These are phyloP conservation scores for Girardinichthys multiradiatus DNA, from an alignment of 2,113 vertebrate genomes.

Conservation along the genomic window DNA sequence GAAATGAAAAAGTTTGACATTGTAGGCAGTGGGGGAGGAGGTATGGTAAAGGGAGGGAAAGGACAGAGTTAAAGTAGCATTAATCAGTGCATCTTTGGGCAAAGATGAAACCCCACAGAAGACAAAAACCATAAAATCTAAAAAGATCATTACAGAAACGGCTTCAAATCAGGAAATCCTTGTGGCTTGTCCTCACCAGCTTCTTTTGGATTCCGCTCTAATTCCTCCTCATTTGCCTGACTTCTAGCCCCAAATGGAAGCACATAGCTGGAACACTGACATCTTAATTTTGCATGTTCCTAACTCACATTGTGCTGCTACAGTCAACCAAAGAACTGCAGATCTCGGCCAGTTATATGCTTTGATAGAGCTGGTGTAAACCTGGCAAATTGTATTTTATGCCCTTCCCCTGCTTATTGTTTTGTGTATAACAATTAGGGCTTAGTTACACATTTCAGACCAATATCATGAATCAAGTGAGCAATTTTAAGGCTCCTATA, in stretches of 20 bases:
- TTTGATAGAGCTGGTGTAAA: conserved; percentile 2
- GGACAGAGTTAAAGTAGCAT: conserved; percentile 19
- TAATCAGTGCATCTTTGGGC: conserved; percentile 2
- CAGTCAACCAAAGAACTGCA: background rate
- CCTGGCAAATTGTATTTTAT: conserved; percentile 12
- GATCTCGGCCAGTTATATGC: background rate
- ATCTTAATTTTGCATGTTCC: conserved; percentile 25
- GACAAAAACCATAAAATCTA: conserved; percentile 25
- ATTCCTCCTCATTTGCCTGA: conserved; percentile 49
- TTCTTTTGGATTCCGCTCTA: conserved; percentile 32
- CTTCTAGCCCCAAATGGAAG: conserved; percentile 23
- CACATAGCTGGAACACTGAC: conserved; percentile 27
- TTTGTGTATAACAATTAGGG: conserved; percentile 12
- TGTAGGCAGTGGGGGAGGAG: conserved; percentile 13
- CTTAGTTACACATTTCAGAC: conserved; percentile 30
- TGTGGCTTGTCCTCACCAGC: conserved; percentile 19
- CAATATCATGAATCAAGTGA: conserved; percentile 32
- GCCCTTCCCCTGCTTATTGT: background rate
- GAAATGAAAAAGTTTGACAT: conserved; percentile 44
- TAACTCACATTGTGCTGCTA: conserved; percentile 4
- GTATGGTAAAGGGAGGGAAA: conserved; percentile 4
- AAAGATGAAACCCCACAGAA: background rate
- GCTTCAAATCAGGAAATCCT: conserved; percentile 40
- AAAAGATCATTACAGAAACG: conserved; percentile 52
- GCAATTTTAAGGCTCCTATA: conserved; percentile 37